These are phyloP conservation scores for Drosophila busckii DNA, from an alignment of 1,140 invertebrate species.

Conservation along the genomic window DNA sequence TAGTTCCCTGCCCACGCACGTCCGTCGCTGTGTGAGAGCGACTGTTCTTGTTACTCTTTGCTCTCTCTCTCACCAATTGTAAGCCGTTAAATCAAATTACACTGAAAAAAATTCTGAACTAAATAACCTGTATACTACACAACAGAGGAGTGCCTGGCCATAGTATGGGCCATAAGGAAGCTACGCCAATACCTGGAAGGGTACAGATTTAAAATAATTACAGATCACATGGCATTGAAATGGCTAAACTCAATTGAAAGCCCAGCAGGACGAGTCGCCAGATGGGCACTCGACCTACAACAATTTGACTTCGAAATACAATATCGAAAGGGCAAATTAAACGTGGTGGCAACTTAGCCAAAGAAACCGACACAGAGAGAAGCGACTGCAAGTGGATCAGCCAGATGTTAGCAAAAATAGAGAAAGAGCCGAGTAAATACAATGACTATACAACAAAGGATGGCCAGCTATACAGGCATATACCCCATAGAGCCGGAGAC, in stretches of 20 bases:
- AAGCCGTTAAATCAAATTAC: too few species aligned
- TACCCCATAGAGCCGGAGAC: too few species aligned
- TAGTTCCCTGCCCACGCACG: too few species aligned
- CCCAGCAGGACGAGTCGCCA: constrained; percentile 36
- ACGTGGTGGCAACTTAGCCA: constrained; percentile 53
- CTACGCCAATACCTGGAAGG: too few species aligned
- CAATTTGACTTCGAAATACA: constrained; percentile 32
- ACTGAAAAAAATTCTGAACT: too few species aligned
- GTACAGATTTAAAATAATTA: constrained; percentile 10
- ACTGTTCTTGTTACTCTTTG: too few species aligned
- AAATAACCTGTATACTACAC: too few species aligned
- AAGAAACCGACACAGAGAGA: too few species aligned
- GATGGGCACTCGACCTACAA: constrained; percentile 32
- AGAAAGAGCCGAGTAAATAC: not conserved
- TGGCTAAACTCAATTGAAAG: constrained; percentile 73
- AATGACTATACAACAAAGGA: not conserved
- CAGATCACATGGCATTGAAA: constrained; percentile 47
- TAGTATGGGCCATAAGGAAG: too few species aligned
- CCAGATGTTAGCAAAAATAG: not conserved
- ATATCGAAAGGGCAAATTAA: constrained; percentile 43
- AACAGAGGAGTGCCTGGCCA: constrained; percentile 30
- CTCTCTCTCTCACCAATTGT: too few species aligned
- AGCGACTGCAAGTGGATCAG: not conserved
- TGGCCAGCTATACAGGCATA: not conserved
- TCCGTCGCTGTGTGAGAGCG: too few species aligned